Evolutionary conservation across 2,113 vertebrate genomes (phyloP).

Genomic region (Nerophis lumbriciformis): DNA sequence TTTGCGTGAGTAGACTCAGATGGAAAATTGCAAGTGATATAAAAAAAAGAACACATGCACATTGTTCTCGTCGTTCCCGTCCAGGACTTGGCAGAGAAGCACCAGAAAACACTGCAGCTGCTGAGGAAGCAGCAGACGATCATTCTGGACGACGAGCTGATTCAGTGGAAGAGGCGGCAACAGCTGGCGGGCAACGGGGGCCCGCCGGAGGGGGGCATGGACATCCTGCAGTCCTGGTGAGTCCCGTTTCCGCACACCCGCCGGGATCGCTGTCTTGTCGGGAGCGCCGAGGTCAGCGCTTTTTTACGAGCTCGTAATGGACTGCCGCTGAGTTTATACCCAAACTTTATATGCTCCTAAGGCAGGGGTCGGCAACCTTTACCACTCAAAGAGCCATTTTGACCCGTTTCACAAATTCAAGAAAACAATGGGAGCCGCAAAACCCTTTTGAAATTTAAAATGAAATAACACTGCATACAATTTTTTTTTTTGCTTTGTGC

Average conservation of each 20-base stretch:
- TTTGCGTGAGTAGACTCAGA: not conserved
- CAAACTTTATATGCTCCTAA: slow-evolving; percentile 21
- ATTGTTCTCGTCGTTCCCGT: not conserved
- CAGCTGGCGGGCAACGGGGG: slow-evolving; percentile 94
- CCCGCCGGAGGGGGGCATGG: slow-evolving; percentile 88
- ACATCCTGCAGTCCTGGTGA: slow-evolving; percentile 90
- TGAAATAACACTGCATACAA: too few species aligned
- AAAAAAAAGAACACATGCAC: not conserved
- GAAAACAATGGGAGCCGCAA: too few species aligned
- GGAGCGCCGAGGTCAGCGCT: not conserved
- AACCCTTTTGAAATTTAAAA: too few species aligned
- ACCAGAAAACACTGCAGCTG: slow-evolving; percentile 93
- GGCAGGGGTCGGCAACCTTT: too few species aligned
- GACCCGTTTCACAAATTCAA: too few species aligned
- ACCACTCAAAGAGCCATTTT: too few species aligned
- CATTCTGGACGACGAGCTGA: slow-evolving; percentile 93
- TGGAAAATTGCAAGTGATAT: too few species aligned
- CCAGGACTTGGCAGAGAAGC: slow-evolving; percentile 90
- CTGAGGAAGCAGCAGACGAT: slow-evolving; percentile 93
- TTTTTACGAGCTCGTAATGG: slow-evolving; percentile 26
- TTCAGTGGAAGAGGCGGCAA: slow-evolving; percentile 96
- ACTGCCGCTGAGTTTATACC: slow-evolving; percentile 16
- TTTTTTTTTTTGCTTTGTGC: too few species aligned
- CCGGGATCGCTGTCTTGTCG: slow-evolving; percentile 28
- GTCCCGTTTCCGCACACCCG: slow-evolving; percentile 33